phyloP scores from a whole-genome alignment of 2,888 invertebrate genomes.

The Stratiomys singularior region DNA sequence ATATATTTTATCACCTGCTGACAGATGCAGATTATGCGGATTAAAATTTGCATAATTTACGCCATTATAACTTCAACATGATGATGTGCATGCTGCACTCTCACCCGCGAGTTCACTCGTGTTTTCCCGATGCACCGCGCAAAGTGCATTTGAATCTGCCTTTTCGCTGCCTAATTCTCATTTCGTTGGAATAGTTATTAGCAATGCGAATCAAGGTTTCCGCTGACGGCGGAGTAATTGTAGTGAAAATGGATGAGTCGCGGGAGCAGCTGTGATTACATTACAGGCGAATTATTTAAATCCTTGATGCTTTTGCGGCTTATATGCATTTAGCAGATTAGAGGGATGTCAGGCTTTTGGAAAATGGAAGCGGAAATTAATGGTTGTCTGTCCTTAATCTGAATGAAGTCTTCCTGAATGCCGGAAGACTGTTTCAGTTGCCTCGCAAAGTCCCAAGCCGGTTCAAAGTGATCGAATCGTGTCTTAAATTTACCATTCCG shows the following conservation, averaged over 20 bases:
- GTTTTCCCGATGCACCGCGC: neutral
- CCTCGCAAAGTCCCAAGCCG: too few relatives aligned
- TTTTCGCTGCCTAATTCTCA: neutral
- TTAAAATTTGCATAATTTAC: constrained; percentile 45
- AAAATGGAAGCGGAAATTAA: too few relatives aligned
- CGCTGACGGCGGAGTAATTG: constrained; percentile 2
- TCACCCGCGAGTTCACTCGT: neutral
- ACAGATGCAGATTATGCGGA: constrained; percentile 41
- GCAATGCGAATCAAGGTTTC: constrained; percentile 13
- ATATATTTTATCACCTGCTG: constrained; percentile 45
- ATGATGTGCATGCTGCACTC: neutral
- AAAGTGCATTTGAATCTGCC: neutral
- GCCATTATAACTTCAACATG: constrained; percentile 4
- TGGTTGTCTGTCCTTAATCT: too few relatives aligned
- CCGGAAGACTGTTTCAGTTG: too few relatives aligned
- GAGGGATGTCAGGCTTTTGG: too few relatives aligned
- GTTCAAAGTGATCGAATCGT: too few relatives aligned
- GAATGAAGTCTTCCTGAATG: too few relatives aligned
- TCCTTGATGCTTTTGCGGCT: constrained; percentile 2
- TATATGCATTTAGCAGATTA: neutral
- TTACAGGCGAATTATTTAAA: neutral
- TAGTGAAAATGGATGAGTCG: neutral
- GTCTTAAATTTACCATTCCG: too few relatives aligned
- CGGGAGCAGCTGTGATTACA: neutral
- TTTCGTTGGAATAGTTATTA: neutral